A percentile compares a stretch with the other conserved stretches of the same genome.
phyloP scores from a whole-genome alignment of 2,888 invertebrate species.

The Megalurothrips usitatus region DNA sequence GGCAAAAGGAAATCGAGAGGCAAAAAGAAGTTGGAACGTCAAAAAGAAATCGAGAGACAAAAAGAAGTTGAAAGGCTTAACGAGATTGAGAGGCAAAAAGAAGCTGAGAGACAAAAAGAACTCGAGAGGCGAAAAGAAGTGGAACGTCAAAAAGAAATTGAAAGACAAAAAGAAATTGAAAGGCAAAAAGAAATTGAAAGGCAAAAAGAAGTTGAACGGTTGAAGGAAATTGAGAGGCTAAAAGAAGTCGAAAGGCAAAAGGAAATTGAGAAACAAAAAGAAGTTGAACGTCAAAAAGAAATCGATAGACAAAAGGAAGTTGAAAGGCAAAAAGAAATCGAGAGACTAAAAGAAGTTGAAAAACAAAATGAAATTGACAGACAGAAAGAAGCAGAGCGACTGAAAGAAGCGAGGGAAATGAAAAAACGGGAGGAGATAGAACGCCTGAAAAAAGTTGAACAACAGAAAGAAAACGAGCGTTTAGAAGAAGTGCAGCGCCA shows the following conservation, averaged over 20 bases:
- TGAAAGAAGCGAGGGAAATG: not conserved
- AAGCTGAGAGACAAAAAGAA: not conserved
- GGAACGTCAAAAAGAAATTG: not conserved
- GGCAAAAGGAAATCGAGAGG: not conserved
- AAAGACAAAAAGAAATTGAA: not conserved
- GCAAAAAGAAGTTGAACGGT: not conserved
- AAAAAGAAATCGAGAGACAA: not conserved
- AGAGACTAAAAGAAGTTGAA: not conserved
- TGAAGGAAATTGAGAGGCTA: not conserved
- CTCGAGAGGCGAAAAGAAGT: not conserved
- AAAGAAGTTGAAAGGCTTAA: not conserved
- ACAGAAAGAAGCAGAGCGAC: not conserved
- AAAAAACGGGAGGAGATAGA: not conserved
- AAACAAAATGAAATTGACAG: not conserved
- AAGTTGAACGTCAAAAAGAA: not conserved
- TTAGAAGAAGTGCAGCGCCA: not conserved
- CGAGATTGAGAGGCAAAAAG: not conserved
- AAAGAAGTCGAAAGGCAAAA: not conserved
- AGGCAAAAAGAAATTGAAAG: not conserved
- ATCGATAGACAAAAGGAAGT: not conserved
- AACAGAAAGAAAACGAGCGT: not conserved
- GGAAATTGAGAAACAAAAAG: not conserved
- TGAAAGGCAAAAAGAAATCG: not conserved
- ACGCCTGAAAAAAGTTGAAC: not conserved
- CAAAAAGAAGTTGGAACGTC: not conserved